Conservation (phyloP, 2,797 vertebrate species). For the Girardinus metallicus region DNA sequence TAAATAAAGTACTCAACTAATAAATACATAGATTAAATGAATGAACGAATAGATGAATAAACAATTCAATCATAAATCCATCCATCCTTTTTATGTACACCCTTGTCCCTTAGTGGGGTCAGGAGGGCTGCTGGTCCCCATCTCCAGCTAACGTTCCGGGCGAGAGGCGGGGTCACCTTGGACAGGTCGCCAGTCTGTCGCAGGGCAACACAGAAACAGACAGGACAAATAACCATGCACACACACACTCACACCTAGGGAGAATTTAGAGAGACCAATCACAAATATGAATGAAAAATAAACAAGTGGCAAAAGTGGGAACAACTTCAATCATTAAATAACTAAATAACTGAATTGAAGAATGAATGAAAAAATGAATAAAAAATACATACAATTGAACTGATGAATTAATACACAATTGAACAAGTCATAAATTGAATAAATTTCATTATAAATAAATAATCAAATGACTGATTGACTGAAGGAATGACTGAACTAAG, state of each 20-base stretch:
- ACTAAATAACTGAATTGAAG: neutral
- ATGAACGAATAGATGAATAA: neutral
- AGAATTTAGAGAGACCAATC: no score
- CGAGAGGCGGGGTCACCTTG: no score
- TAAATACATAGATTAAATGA: neutral
- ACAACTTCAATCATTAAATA: neutral
- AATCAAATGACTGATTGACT: neutral
- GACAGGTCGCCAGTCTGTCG: no score
- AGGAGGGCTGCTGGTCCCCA: no score
- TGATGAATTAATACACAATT: neutral
- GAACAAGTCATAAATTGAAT: neutral
- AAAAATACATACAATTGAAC: neutral
- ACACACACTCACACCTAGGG: no score
- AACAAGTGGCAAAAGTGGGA: neutral
- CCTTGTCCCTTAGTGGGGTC: no score
- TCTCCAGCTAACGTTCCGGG: no score
- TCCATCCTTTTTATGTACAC: no score
- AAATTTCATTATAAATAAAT: neutral
- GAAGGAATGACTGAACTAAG: neutral
- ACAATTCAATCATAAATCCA: neutral
- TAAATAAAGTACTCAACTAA: neutral
- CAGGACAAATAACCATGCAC: no score
- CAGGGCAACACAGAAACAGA: no score
- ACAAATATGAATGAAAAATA: neutral
- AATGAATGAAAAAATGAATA: neutral